A percentile compares a stretch with the other conserved stretches of the same genome.
phyloP scores from a whole-genome alignment of 2,888 invertebrate genomes.

The Thumatha senex region DNA sequence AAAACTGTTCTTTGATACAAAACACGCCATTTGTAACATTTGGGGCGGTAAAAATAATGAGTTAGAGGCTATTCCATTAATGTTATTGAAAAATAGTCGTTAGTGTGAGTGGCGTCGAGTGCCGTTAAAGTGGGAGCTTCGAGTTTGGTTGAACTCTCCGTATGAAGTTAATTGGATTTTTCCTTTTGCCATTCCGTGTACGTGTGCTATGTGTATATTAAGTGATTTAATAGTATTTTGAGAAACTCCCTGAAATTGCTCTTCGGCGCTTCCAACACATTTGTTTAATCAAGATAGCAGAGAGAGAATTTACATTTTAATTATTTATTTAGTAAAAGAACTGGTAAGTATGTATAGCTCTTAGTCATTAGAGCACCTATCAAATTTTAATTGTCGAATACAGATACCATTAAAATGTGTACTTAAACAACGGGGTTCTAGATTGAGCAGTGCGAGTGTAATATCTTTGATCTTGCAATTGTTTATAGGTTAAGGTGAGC shows the following conservation, averaged over 20 bases:
- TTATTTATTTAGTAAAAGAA: too few species aligned
- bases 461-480: too few species aligned
- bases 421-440: too few species aligned
- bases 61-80: slow-evolving; percentile 60
- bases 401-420: too few species aligned
- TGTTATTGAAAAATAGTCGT: slow-evolving; percentile 72
- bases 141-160: slow-evolving; percentile 63
- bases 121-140: slow-evolving; percentile 41
- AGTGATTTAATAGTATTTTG: slow-evolving; percentile 66
- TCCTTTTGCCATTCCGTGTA: slow-evolving; percentile 71
- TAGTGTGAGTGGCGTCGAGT: slow-evolving; percentile 58
- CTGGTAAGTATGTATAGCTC: too few species aligned
- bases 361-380: too few species aligned
- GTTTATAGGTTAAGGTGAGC: too few species aligned
- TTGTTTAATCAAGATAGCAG: too few species aligned
- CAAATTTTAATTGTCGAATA: too few species aligned
- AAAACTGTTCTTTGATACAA: slow-evolving; percentile 34
- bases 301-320: too few species aligned
- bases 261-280: slow-evolving; percentile 17
- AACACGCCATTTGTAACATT: slow-evolving; percentile 35
- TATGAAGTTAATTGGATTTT: slow-evolving; percentile 80
- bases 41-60: slow-evolving; percentile 39
- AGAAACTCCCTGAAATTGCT: slow-evolving; percentile 42
- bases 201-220: slow-evolving; percentile 73
- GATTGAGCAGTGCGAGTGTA: too few species aligned